Conservation (phyloP, 2,113 vertebrate species). For the Eulemur rufifrons region DNA sequence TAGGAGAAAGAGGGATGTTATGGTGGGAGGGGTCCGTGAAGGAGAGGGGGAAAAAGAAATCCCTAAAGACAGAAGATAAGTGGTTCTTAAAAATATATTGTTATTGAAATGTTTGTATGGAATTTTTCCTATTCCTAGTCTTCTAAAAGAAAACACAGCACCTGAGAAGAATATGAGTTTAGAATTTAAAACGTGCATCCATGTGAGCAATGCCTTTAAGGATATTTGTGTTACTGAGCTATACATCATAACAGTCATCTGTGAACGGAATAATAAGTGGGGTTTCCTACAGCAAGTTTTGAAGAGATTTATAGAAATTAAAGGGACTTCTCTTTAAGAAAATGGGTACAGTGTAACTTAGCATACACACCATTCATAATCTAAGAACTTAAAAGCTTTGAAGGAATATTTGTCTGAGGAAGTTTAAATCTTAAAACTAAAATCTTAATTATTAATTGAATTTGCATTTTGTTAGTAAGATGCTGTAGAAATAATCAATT, state of each 20-base stretch:
- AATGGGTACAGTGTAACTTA: not conserved
- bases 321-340: not conserved
- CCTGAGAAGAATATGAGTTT: not conserved
- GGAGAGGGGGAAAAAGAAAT: not conserved
- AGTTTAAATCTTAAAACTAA: slow-evolving; percentile 11
- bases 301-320: not conserved
- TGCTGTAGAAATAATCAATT: not conserved
- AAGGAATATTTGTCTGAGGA: not conserved
- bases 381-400: not conserved
- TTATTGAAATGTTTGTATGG: not conserved
- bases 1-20: not conserved
- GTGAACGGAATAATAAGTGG: not conserved
- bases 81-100: not conserved
- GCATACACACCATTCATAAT: not conserved
- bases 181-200: not conserved
- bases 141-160: not conserved
- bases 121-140: not conserved
- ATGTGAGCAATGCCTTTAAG: not conserved
- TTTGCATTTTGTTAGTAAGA: slow-evolving; percentile 27
- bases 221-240: not conserved
- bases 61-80: not conserved
- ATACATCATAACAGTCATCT: not conserved
- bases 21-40: not conserved
- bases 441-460: slow-evolving; percentile 1
- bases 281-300: slow-evolving; percentile 1